Conservation (phyloP, 2,888 invertebrate species). For the Serrognathus titanus region DNA sequence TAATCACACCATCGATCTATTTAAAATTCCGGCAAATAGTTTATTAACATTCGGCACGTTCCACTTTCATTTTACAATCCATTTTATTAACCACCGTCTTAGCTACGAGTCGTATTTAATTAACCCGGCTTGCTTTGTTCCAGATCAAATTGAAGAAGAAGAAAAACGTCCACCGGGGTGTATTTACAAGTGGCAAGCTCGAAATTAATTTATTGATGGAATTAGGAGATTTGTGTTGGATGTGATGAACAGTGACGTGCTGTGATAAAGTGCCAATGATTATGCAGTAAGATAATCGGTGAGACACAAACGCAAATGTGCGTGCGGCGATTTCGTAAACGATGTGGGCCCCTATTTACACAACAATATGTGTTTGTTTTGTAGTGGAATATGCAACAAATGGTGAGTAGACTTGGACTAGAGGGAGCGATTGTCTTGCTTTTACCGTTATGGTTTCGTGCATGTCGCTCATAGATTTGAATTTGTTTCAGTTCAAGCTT, state of each 20-base stretch:
- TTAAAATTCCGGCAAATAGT: too few relatives aligned
- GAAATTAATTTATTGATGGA: too few relatives aligned
- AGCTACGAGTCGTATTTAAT: not conserved
- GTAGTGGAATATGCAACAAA: slow-evolving; percentile 19
- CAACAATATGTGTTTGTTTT: slow-evolving; percentile 22
- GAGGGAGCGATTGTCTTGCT: too few relatives aligned
- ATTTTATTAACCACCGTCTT: not conserved
- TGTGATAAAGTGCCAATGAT: not conserved
- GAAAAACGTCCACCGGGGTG: too few relatives aligned
- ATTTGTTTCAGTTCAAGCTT: too few relatives aligned
- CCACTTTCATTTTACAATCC: not conserved
- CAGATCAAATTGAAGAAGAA: not conserved
- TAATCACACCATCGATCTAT: too few relatives aligned
- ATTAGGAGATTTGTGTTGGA: too few relatives aligned
- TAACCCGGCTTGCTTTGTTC: not conserved
- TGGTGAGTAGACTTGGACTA: slow-evolving; percentile 16
- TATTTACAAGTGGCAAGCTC: too few relatives aligned
- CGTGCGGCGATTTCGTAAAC: slow-evolving; percentile 20
- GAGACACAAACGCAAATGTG: slow-evolving; percentile 18
- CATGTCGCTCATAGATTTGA: too few relatives aligned
- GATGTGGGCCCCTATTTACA: slow-evolving; percentile 23
- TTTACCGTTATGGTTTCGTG: too few relatives aligned
- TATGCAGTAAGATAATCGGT: not conserved
- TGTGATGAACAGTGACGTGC: not conserved
- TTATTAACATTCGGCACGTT: not conserved